Evolutionary conservation across 2,113 vertebrate species (phyloP), one percentile per base, ranked within the genome.

Genomic region (Xiphias gladius): DNA sequence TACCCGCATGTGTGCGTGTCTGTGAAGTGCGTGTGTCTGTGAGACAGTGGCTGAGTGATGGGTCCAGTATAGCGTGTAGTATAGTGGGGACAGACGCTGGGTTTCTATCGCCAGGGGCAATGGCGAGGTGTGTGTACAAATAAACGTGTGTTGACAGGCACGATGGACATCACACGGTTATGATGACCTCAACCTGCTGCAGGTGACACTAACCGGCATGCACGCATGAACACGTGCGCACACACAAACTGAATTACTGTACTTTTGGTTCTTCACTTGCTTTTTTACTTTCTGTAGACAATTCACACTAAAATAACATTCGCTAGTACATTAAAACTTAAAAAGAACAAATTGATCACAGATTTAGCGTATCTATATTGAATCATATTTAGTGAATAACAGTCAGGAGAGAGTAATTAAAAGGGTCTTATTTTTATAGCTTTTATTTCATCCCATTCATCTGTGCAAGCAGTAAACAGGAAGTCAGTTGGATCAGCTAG

Each of bases 81-180:
- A 83, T 62, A 78, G 87, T 41, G 81, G n/a, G n/a, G 83, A 87
- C 81, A 83, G 71, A 87, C 73, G 70, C 87, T 76, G 86, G 83
- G 83, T 79, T 82, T 79, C 85, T 85, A 70, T 87, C 5, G 91
- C 93, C 82, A 39, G 66, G 78, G 87, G 93, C 90, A 76, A 88
- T 24, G 11, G 58, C 64, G 39, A 89, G 62, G 76, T 74, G 80
- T 92, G 90, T 84, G 87, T 94, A 93, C 93, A 94, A 94, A 94
- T 89, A 94, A 92, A 92, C 77, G 90, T 91, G 67, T 87, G 92
- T 76, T 94, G 93, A 94, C 93, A 93, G 87, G 66, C 70, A 71
- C 85, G 62, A 91, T 91, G 91, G 92, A 92, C 93, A 93, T 92
- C 89, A 86, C 87, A 81, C 66, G 10, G 85, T 87, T 91, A 87